Percentiles rank a stretch among this genome's conserved stretches.
These are phyloP conservation scores for Helobdella robusta DNA, from an alignment of 2,888 invertebrate species.

Conservation along the genomic window DNA sequence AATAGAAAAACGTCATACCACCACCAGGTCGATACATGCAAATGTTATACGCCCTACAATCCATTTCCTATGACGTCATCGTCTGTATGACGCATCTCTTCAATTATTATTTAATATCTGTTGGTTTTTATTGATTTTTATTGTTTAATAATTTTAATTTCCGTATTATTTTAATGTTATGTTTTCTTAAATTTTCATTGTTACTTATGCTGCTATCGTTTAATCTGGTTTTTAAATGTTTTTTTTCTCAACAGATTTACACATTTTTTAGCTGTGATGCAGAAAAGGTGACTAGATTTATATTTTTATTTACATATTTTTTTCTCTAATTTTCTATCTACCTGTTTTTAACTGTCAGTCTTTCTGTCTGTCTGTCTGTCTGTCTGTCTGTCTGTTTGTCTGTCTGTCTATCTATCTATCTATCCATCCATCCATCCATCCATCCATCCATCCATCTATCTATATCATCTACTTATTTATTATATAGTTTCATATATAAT, in stretches of 20 bases:
- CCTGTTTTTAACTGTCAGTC: too few relatives aligned
- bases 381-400: too few relatives aligned
- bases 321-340: too few relatives aligned
- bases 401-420: too few relatives aligned
- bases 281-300: neutral
- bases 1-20: too few relatives aligned
- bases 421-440: too few relatives aligned
- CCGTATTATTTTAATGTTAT: neutral
- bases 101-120: constrained; percentile 82
- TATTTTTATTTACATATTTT: too few relatives aligned
- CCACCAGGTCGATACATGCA: constrained; percentile 68
- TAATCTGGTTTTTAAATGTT: neutral
- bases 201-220: neutral
- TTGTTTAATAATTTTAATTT: neutral
- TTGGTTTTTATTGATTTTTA: constrained; percentile 35
- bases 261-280: neutral
- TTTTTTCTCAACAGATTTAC: neutral
- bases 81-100: constrained; percentile 80
- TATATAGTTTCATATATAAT: too few relatives aligned
- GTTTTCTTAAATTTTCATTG: neutral
- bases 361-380: too few relatives aligned
- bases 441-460: too few relatives aligned
- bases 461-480: too few relatives aligned
- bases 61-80: constrained; percentile 83
- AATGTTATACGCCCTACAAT: constrained; percentile 76